Percentiles rank a stretch among this genome's conserved stretches.
These are phyloP conservation scores for Saturnia japonica DNA, from an alignment of 2,888 invertebrate genomes.

Conservation along the genomic window DNA sequence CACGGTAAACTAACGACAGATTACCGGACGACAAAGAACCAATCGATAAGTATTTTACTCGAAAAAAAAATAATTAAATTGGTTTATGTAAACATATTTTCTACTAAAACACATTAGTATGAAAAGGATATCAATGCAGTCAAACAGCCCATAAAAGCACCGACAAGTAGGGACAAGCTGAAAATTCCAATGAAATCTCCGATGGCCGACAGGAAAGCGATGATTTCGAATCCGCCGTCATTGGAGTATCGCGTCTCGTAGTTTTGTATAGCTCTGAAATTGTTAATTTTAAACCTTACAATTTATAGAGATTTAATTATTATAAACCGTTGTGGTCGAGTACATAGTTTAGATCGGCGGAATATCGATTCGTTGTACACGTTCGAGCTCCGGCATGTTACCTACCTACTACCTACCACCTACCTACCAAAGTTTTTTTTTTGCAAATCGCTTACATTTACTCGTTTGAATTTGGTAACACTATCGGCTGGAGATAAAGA, in stretches of 20 bases:
- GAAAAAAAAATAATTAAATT: background rate
- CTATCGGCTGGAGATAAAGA: no score
- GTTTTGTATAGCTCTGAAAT: constrained; percentile 91
- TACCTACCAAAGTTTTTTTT: no score
- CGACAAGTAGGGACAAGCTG: constrained; percentile 94
- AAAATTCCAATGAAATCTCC: constrained; percentile 97
- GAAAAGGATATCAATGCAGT: constrained; percentile 96
- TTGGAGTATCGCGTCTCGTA: constrained; percentile 92
- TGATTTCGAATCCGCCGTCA: constrained; percentile 92
- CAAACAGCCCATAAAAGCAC: constrained; percentile 95
- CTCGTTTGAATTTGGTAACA: no score
- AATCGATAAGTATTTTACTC: background rate
- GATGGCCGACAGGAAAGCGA: constrained; percentile 93
- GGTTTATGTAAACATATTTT: background rate
- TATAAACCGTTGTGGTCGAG: no score
- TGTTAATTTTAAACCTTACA: background rate
- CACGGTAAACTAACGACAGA: background rate
- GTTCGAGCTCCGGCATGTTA: no score
- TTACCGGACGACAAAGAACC: background rate
- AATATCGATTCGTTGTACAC: no score
- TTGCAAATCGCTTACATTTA: no score
- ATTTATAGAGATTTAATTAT: background rate
- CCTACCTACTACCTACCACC: no score
- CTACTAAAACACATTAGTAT: constrained; percentile 27
- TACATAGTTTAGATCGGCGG: no score